Percentiles rank a stretch among this genome's conserved stretches.
phyloP scores from a whole-genome alignment of 1,140 invertebrate species.

The Anastrepha obliqua region DNA sequence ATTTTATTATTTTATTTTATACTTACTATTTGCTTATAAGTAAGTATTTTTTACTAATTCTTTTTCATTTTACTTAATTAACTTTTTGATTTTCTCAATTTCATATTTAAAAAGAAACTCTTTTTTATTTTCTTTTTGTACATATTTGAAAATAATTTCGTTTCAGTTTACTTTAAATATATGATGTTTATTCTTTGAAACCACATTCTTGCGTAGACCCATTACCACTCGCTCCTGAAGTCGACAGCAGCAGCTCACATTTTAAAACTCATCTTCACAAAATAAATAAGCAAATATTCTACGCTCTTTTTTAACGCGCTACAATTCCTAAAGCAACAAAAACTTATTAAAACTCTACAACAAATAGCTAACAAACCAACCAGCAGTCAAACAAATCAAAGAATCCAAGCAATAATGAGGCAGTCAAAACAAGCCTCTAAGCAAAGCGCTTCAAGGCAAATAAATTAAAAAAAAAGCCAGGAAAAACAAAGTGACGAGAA shows the following conservation, averaged over 20 bases:
- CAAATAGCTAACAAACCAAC: neutral
- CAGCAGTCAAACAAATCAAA: neutral
- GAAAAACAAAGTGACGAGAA: slow-evolving; percentile 1
- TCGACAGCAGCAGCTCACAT: neutral
- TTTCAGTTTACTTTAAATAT: slow-evolving; percentile 3
- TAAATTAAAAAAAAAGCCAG: neutral
- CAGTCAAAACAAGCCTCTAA: slow-evolving; percentile 18
- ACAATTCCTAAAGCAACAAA: neutral
- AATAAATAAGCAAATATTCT: slow-evolving; percentile 29
- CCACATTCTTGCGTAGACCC: neutral
- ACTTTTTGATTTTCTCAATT: no score
- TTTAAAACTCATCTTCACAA: slow-evolving; percentile 9
- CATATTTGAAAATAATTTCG: neutral
- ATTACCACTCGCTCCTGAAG: neutral
- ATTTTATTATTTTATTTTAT: no score
- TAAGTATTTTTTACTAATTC: no score
- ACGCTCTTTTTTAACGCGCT: slow-evolving; percentile 29
- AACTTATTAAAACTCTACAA: slow-evolving; percentile 1
- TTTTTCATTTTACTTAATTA: no score
- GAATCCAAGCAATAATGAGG: neutral
- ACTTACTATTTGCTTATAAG: no score
- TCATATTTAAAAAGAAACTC: no score
- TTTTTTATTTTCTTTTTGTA: no score
- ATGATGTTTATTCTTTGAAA: neutral
- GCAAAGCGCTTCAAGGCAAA: neutral